A percentile compares a stretch with the other conserved stretches of the same genome.
These are phyloP conservation scores for Lasiurus borealis DNA, from an alignment of 2,113 vertebrate genomes.

Conservation along the genomic window DNA sequence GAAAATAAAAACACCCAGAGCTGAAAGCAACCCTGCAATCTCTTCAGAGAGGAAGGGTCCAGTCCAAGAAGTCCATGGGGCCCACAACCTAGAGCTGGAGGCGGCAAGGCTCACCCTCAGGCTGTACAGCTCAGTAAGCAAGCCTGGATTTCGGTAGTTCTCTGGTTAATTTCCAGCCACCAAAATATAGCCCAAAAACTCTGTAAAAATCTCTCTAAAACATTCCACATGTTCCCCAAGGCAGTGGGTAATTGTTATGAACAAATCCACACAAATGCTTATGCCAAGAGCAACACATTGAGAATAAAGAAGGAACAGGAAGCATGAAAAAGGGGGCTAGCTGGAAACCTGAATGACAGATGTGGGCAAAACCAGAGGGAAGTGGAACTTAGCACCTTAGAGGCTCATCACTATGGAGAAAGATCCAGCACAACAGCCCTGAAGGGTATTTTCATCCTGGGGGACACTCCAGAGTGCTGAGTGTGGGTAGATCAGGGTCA, in stretches of 20 bases:
- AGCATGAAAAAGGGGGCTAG: background rate
- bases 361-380: background rate
- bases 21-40: background rate
- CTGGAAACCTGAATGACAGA: background rate
- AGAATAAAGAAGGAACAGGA: slow-evolving; percentile 13
- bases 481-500: background rate
- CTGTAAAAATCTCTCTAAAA: slow-evolving; percentile 56
- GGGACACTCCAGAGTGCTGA: background rate
- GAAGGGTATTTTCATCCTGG: too few relatives aligned
- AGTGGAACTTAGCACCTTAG: background rate
- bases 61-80: fast-evolving
- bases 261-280: slow-evolving; percentile 39
- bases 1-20: background rate
- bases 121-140: background rate
- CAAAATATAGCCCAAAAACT: slow-evolving; percentile 37
- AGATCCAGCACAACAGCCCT: background rate
- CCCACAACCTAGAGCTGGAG: background rate
- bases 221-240: slow-evolving; percentile 17
- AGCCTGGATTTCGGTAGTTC: background rate
- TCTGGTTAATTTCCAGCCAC: slow-evolving; percentile 51
- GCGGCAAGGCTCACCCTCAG: background rate
- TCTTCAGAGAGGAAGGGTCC: background rate
- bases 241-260: slow-evolving; percentile 30
- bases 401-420: background rate
- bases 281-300: slow-evolving; percentile 52